Evolutionary conservation across 1,140 invertebrate species (phyloP), one percentile per base, ranked within the genome.

Genomic region (Lethocerus indicus): DNA sequence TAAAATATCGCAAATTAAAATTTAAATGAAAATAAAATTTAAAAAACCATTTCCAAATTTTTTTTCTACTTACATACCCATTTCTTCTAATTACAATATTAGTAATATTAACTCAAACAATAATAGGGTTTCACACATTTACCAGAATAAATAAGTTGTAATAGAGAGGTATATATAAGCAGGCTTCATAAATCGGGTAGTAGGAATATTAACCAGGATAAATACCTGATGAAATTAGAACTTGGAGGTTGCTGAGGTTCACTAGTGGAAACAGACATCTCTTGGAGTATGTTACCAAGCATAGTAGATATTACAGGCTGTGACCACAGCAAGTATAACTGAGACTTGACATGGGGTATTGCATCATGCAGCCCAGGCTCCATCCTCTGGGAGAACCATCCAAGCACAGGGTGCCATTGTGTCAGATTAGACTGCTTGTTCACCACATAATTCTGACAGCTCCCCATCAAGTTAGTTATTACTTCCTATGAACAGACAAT

Each of bases 321-420:
- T 54, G 81, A 81, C 92, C 92, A 97, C 14, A 96, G 65, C 50
- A 83, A 70, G 47, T 84, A 79, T 16, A 96, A 65, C 62, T 96
- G 91, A 25, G 68, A 70, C 55, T 89, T 83, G 0, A 93, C 78
- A 57, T 79, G 73, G 0, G 75, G 72, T 63, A 91, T 82, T 36
- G 84, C 76, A 48, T 86, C 85, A 58, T 89, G 83, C 27, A 91
- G 71, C n/a, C 78, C 79, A 6, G 70, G 67, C 62, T 94, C 87
- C 39, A 87, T 77, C 9, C 77, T 75, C 57, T 93, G 87, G 9
- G 85, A 81, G 67, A 93, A 91, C 90, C 92, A 98, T n/a, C 93
- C 93, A 6, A 98, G 70, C 25, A 98, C 78, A 16, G 93, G 91
- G 71, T 98, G 92, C 91, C 92, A 97, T 63, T 95, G 88, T 32